Conservation (phyloP, 2,113 vertebrate genomes). For the Hipposideros armiger region DNA sequence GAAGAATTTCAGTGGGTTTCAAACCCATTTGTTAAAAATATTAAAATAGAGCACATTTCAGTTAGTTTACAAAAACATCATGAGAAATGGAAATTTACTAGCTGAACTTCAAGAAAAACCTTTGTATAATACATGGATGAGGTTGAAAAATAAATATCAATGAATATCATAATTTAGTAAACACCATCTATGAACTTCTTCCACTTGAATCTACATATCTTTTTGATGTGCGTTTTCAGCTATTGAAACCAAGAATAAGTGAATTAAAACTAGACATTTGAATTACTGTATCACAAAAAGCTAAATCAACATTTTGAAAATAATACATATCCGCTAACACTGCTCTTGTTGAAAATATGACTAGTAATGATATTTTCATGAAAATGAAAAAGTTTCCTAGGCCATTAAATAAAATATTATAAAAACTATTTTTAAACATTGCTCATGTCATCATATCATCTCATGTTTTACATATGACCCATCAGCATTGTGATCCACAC, state of each 20-base stretch:
- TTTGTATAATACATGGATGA: constrained; percentile 29
- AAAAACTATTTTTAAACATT: neutral
- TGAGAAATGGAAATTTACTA: constrained; percentile 59
- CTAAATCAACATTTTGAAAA: constrained; percentile 61
- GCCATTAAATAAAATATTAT: constrained; percentile 36
- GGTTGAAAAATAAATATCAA: neutral
- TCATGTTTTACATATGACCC: neutral
- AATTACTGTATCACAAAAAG: neutral
- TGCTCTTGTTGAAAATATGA: neutral
- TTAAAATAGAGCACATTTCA: constrained; percentile 42
- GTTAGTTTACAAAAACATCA: constrained; percentile 39
- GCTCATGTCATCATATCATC: neutral
- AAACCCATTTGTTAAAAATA: constrained; percentile 62
- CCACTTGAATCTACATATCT: neutral
- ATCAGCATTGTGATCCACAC: neutral
- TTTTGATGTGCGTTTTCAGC: neutral
- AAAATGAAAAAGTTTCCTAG: constrained; percentile 9
- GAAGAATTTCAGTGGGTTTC: constrained; percentile 9
- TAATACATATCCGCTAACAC: neutral
- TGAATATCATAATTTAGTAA: constrained; percentile 34
- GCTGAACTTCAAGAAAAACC: constrained; percentile 43
- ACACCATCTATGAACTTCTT: neutral
- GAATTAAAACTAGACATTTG: constrained; percentile 52
- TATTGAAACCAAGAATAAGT: neutral
- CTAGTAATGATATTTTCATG: neutral